These are phyloP conservation scores for Lates japonicus DNA, from an alignment of 2,797 vertebrate species.

Conservation along the genomic window DNA sequence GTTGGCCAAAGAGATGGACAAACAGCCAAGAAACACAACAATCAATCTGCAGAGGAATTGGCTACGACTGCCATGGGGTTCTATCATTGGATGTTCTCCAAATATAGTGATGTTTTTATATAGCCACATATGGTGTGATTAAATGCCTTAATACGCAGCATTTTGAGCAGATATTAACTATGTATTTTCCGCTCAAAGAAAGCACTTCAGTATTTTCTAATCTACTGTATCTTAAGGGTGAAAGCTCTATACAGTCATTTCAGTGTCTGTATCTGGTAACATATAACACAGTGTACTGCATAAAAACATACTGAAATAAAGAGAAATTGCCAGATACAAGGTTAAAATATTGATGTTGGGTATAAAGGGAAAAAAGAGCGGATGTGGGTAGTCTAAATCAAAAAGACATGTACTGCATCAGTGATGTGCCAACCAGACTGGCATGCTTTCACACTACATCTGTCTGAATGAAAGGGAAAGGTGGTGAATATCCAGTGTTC, in stretches of 20 bases:
- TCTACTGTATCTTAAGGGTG: neutral
- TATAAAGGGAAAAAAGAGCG: neutral
- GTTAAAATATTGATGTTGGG: too few relatives aligned
- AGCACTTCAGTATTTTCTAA: neutral
- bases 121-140: too few relatives aligned
- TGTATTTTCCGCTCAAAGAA: neutral
- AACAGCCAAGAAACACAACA: slow-evolving; percentile 13
- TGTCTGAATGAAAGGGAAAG: neutral
- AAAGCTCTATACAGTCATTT: neutral
- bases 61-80: neutral
- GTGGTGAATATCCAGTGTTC: neutral
- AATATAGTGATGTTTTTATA: too few relatives aligned
- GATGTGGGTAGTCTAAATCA: too few relatives aligned
- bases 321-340: too few relatives aligned
- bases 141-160: neutral
- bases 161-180: neutral
- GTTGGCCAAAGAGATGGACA: neutral
- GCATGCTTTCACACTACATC: neutral
- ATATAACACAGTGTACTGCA: neutral
- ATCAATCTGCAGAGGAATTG: neutral
- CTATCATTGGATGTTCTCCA: too few relatives aligned
- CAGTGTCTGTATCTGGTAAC: neutral
- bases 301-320: too few relatives aligned
- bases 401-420: too few relatives aligned
- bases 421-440: neutral